Evolutionary conservation across 2,888 invertebrate genomes (phyloP).

Genomic region (Nemoura dubitans): DNA sequence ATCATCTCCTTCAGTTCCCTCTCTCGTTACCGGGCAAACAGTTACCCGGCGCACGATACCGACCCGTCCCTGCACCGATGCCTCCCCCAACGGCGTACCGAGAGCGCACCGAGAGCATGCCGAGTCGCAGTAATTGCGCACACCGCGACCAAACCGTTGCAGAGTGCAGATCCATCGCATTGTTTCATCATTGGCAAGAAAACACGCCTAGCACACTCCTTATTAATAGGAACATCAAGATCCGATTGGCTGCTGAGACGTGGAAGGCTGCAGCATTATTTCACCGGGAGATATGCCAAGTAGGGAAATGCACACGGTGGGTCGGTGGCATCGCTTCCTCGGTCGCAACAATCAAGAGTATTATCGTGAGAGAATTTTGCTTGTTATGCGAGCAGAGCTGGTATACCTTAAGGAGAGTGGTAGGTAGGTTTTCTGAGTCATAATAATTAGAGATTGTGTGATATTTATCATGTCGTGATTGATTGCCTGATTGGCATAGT

Average conservation of each 20-base stretch:
- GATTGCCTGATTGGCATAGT: constrained; percentile 16
- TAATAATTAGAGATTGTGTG: constrained; percentile 26
- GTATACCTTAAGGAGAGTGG: not conserved
- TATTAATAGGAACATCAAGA: constrained; percentile 28
- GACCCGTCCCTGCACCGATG: not conserved
- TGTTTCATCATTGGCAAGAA: constrained; percentile 34
- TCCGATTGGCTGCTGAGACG: not conserved
- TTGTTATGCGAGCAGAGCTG: not conserved
- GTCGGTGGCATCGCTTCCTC: not conserved
- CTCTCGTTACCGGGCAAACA: not conserved
- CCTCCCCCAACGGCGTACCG: not conserved
- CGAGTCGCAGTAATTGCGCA: not conserved
- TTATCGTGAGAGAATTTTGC: not conserved
- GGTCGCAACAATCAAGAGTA: not conserved
- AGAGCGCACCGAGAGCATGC: not conserved
- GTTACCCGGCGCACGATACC: not conserved
- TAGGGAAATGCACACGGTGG: not conserved
- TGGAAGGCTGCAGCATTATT: not conserved
- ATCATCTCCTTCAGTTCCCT: not conserved
- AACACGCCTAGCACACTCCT: constrained; percentile 23
- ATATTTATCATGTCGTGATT: not conserved
- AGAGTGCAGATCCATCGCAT: constrained; percentile 8
- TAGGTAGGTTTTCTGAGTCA: constrained; percentile 13
- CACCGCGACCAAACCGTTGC: not conserved
- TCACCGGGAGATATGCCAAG: not conserved